Base-by-base conservation (phyloP, 2,797 vertebrate species). In the Otolemur crassicaudatus region DNA sequence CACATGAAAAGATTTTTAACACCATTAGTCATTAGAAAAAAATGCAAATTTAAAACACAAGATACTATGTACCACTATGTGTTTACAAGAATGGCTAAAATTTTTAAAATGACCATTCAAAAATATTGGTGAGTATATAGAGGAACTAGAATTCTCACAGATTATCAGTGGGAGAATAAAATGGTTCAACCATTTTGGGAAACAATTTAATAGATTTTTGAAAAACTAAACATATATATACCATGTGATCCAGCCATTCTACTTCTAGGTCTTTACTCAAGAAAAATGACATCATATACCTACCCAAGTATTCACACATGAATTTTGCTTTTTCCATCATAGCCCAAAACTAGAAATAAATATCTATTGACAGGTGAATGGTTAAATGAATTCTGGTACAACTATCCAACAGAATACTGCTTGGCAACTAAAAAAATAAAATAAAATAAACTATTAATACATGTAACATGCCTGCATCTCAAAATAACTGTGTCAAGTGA, bases 131-230 rank as follows among this genome's bases (percentile, higher is more conserved):
- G 69, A 81, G 20, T 22, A 34, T 22, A 63, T 70, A 17, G 43
- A 95, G n/a, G 46, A 95, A 94, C 31, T 29, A 2, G 83, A 90
- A 82, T 31, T 73, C 53, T 88, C 34, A 85, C 31, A 61, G 29
- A 22, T 19, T 73, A 56, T 12, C 12, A 14, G 31, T 80, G 58
- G 19, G 37, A 61, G 43, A 67, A 16, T 46, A 63, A 92, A 88
- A 19, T 60, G 13, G n/a, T 65, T 8, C 31, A n/a, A 79, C 4
- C 7, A 88, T 7, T 56, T 75, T 75, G 34, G 34, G 23, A 75
- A 83, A 79, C 34, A 27, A 4, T 69, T 67, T 31, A 49, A 20
- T 7, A 63, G 8, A 31, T 84, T 61, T 29, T 76, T 76, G 4
- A 90, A 76, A 34, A 29, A 29, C 58, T 60, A 34, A n/a, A 72